Base-by-base conservation (phyloP, 2,797 vertebrate genomes). In the Silurus lanzhouensis region DNA sequence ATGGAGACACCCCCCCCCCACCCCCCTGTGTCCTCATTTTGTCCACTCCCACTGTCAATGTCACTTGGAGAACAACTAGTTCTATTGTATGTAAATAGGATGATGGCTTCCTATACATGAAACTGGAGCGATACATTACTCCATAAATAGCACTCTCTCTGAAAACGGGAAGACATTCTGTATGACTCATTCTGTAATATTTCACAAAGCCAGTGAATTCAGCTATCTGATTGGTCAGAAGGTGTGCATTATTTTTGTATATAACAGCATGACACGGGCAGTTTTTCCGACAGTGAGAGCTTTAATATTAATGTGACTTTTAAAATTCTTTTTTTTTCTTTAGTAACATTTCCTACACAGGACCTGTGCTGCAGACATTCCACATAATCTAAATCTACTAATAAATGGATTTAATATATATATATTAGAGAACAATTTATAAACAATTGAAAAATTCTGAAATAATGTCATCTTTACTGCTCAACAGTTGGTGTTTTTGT, bases 31-130 rank as follows among this genome's bases (percentile, higher is more conserved):
- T 44, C 81, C 20, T 63, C 3, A n/a, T 27, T 67, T 79, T 80
- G 83, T 63, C 57, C 81, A 71, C 81, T 87, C 85, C 84, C 76
- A 76, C 78, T 84, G 68, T 44, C 82, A 89, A 77, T 64, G 46
- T 76, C 63, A 22, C 38, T 67, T 38, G 77, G n/a, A 78, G 7
- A 44, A 64, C 52, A 55, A 58, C 58, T 72, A 81, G 46, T 80
- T 44, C 87, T 72, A 90, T 90, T 90, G 87, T 90, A 88, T 90
- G 76, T 81, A 88, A 90, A 90, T 64, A n/a, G 46, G 25, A 58
- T 75, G 64, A 77, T 83, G 75, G 70, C 64, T 88, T 90, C 89
- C 87, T 88, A 80, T n/a, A 70, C 84, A 64, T 87, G 87, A 88
- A 81, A 85, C 84, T 67, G 57, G 68, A 80, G 17, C 6, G 7